Base-by-base conservation (phyloP, 2,888 invertebrate species). In the Hylaea fasciaria region DNA sequence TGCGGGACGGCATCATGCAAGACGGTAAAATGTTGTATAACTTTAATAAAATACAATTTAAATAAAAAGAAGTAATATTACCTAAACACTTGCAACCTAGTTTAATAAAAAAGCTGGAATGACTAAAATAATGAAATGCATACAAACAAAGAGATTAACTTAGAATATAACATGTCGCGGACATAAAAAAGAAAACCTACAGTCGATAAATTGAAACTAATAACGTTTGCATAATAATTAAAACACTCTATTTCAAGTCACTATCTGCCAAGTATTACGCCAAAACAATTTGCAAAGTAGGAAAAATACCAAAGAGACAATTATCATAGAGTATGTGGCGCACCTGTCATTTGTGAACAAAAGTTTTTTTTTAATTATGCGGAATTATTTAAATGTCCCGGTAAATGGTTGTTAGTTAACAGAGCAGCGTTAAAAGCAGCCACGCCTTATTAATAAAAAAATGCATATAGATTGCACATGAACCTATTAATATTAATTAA, bases 381-480 rank as follows among this genome's bases (percentile, higher is more conserved):
- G 75, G 70, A 77, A 68, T 76, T 83, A 84, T 83, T 82, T 57
- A 79, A 81, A 83, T 82, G 63, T 67, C 51, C 29, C 53, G 52
- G 60, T 67, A 45, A 77, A 74, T 71, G 68, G 52, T 7, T 52
- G 48, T 55, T 59, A 54, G 52, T 46, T 43, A 52, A n/a, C 48
- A 16, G 49, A 16, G 35, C 47, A n/a, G 16, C 43, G 54, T 53
- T 60, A 58, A 64, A 65, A 46, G 50, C 69, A 56, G 64, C 68
- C 78, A 74, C 80, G 77, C 81, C 80, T 73, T 67, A 69, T 65
- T 28, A 62, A 45, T 35, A 66, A 66, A 64, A 59, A 66, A 69
- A 50, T 57, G 52, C 56, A 57, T 60, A 65, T 62, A 60, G 2
- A 57, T 63, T 66, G 58, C 63, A 60, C 57, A 67, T 51, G 48